Evolutionary conservation across 1,140 invertebrate species (phyloP).

Genomic region (Periplaneta americana): DNA sequence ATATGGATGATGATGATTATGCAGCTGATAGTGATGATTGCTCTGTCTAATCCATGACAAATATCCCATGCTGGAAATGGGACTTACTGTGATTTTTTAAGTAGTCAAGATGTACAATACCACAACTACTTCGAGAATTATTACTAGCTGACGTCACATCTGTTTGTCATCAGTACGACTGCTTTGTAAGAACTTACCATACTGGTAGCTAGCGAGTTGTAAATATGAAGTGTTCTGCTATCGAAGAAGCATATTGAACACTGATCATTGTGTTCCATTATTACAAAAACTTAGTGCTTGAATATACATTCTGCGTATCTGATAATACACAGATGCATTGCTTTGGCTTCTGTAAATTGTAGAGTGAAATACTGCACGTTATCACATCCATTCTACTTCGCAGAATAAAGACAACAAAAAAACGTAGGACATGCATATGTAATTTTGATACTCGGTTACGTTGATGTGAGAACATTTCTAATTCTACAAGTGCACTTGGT

Average conservation of each 20-base stretch:
- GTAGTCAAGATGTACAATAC: too few relatives aligned
- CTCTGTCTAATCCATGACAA: slow-evolving; percentile 12
- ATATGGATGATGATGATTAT: slow-evolving; percentile 38
- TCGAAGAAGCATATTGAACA: too few relatives aligned
- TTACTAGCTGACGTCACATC: neutral
- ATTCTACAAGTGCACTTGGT: neutral
- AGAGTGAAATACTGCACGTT: too few relatives aligned
- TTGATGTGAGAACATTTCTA: neutral
- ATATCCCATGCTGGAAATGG: neutral
- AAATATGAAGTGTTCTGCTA: neutral
- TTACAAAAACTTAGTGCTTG: neutral
- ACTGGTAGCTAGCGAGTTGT: too few relatives aligned
- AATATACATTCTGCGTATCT: neutral
- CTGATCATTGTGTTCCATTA: neutral
- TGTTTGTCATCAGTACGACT: neutral
- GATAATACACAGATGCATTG: neutral
- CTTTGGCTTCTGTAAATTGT: neutral
- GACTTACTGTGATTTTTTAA: neutral
- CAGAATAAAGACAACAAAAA: neutral
- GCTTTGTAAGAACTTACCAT: neutral
- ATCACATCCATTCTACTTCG: neutral
- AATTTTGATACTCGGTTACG: neutral
- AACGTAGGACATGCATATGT: neutral
- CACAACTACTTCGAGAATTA: too few relatives aligned
- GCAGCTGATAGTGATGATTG: slow-evolving; percentile 54